Base-by-base conservation (phyloP, 2,888 invertebrate species). In the Drosophila leonis region DNA sequence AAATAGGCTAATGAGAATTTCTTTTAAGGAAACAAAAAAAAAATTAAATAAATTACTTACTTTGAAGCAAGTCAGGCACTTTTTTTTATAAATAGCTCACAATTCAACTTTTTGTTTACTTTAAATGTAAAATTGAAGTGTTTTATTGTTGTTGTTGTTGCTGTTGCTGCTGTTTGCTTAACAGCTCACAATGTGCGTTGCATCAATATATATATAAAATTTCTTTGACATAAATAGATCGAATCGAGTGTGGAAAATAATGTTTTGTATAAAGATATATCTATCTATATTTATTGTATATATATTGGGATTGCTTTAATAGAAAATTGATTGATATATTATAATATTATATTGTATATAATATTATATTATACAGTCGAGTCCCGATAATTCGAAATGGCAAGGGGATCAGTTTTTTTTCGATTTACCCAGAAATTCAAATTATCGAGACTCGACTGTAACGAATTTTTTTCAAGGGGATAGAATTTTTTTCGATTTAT, bases 201-300 rank as follows among this genome's bases (percentile, higher is more conserved):
- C 51, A 52, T 73, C 66, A 78, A 64, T 60, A 51, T 31, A n/a
- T 48, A 10, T 72, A 35, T 37, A 46, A n/a, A 72, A 64, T 72
- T 39, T 20, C 42, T 37, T 55, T 67, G 75, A 62, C 76, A 74
- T 51, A 78, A 65, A 52, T 44, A 51, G 64, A 65, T 73, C 68
- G 59, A 54, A 44, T 7, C 15, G 13, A 33, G 31, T 51, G 65
- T 41, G 12, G 33, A 49, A n/a, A 10, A 35, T 18, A 31, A 18
- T 49, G 12, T 33, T 51, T 5, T 20, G 35, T 35, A n/a, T 5
- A 12, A 20, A 12, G 15, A 42, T n/a, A n/a, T n/a, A n/a, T n/a
- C n/a, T n/a, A n/a, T n/a, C n/a, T n/a, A n/a, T n/a, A n/a, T n/a
- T n/a, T n/a, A n/a, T n/a, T n/a, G n/a, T n/a, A n/a, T n/a, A n/a